Evolutionary conservation across 2,113 vertebrate genomes (phyloP).

Genomic region (Ciconia stormi): DNA sequence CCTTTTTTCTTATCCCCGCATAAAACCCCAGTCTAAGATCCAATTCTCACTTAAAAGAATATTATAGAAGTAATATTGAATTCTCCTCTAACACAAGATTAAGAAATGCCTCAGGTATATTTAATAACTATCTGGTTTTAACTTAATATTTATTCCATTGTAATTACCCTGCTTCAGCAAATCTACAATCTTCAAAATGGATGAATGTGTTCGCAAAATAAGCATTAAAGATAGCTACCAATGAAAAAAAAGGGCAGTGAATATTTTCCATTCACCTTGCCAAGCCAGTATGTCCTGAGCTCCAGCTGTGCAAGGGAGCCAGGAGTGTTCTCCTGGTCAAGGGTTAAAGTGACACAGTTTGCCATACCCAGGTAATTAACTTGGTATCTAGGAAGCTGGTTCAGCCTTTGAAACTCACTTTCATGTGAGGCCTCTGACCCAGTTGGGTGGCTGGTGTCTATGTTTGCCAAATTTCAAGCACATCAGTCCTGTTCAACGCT

Average conservation of each 20-base stretch:
- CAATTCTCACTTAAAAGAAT: not conserved
- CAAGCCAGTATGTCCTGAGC: not conserved
- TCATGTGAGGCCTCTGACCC: not conserved
- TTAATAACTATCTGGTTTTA: slow-evolving; percentile 2
- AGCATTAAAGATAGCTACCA: not conserved
- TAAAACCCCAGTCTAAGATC: not conserved
- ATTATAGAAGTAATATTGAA: slow-evolving; percentile 6
- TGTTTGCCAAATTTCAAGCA: not conserved
- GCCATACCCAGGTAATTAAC: not conserved
- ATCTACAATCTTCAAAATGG: not conserved
- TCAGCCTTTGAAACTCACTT: not conserved
- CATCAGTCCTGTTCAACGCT: not conserved
- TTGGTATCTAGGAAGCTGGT: not conserved
- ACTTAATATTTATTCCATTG: slow-evolving; percentile 3
- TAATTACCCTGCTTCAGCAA: not conserved
- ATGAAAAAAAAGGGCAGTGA: not conserved
- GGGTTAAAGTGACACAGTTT: not conserved
- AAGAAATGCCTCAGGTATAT: not conserved
- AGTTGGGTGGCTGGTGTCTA: not conserved
- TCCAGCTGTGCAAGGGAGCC: not conserved
- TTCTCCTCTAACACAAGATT: not conserved
- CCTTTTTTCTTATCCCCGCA: not conserved
- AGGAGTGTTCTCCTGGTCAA: not conserved
- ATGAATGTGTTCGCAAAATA: not conserved
- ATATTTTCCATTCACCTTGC: not conserved